Evolutionary conservation across 2,797 vertebrate genomes (phyloP), one percentile per base, ranked within the genome.

Genomic region (Micromesistius poutassou): DNA sequence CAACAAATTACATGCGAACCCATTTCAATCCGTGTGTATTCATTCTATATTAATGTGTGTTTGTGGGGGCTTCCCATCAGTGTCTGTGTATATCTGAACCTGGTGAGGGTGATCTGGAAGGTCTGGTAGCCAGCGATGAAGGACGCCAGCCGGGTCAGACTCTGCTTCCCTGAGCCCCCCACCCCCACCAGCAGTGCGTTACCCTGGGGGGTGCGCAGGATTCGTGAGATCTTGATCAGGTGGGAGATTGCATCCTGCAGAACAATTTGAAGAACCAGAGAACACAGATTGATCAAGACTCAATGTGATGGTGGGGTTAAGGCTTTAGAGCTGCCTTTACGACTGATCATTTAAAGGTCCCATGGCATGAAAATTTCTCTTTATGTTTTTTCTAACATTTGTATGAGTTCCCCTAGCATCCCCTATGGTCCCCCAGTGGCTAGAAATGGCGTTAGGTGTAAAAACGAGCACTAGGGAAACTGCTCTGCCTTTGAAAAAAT

Each of bases 131-230:
- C 95, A 68, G 95, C 94, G 75, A 96, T 96, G 80, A 91, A 95
- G 0, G 95, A 94, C 0, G 95, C 92, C 75, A 96, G 83, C 78
- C 94, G 91, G 36, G 95, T 96, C 82, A 96, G 92, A 74, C 94
- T 96, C 87, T 96, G 95, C 84, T 96, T 96, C 73, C 96, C 96
- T 3, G 96, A 96, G 72, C 96, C 95, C 13, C 95, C 95, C 5
- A 96, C 95, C n/a, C 95, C 96, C 4, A 96, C 96, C 83, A 96
- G 82, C 82, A 96, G 84, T 4, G 95, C 95, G 87, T 95, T 96
- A 46, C 96, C 95, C 88, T 92, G 94, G 0, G 94, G 93, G 25
- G 94, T 95, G 40, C 93, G 84, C 83, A 96, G 93, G 86, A 96
- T 92, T 46, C 95, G 90, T 0, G 95, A 96, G 87, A 96, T 94